Base-by-base conservation (phyloP, 2,113 vertebrate species). In the Oxyruncus cristatus region DNA sequence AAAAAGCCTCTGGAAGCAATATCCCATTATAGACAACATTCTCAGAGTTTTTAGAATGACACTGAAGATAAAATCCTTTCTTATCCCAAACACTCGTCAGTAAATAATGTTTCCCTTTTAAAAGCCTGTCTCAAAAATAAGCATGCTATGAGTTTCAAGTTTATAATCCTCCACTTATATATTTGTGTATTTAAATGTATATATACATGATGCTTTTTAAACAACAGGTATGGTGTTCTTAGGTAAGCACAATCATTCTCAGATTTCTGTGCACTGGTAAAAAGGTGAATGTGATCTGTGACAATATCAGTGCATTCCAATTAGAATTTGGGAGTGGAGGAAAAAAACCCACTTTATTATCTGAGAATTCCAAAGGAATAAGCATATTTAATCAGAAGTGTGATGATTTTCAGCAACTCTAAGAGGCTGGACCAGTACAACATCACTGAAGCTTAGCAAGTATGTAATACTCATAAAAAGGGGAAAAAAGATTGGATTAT, bases 321-420 rank as follows among this genome's bases (percentile, higher is more conserved):
- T 74, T 26, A 53, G 28, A 58, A 52, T 47, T 65, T 39, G 23
- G 21, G 35, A 85, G 37, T 26, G 28, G 33, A 83, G 41, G 2
- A 35, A 74, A 76, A 81, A 5, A 0, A 0, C 1, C 10, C 23
- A 8, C 13, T 28, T 47, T 16, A 47, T 46, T 50, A 73, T 8
- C 21, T 56, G 23, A 42, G 21, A 68, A 85, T 47, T 85, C 9
- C 15, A 42, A 65, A 76, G 33, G 10, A 96, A 82, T 2, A 3
- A 23, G 10, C 32, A 63, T 6, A 67, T 75, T 39, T 42, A 17
- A 75, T 62, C 22, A 28, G 11, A 87, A 70, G 10, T 35, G 47
- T 59, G 26, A 17, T 78, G 16, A 82, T 47, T 75, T 94, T 62
- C 37, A 73, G 0, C 33, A 83, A 55, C n/a, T 27, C 27, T 75